These are phyloP conservation scores for Magallana angulata DNA, from an alignment of 1,140 invertebrate genomes.

Conservation along the genomic window DNA sequence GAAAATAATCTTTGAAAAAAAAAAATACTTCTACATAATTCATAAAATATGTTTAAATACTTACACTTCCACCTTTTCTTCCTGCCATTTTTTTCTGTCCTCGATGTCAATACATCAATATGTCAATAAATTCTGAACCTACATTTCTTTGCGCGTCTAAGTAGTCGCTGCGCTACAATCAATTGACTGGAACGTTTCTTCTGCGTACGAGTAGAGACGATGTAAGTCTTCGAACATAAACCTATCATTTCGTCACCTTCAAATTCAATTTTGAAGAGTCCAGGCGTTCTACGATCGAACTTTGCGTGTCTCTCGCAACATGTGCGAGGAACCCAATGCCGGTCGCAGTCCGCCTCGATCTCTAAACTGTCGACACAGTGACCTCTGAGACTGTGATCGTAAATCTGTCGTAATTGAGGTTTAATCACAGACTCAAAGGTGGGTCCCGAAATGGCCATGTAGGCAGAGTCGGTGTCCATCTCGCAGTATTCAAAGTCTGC, in stretches of 20 bases:
- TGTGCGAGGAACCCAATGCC: slow-evolving; percentile 41
- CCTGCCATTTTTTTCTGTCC: too few species aligned
- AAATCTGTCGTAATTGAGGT: slow-evolving; percentile 55
- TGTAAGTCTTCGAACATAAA: slow-evolving; percentile 35
- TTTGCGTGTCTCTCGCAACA: slow-evolving; percentile 40
- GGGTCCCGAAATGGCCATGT: slow-evolving; percentile 37
- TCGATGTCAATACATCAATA: too few species aligned
- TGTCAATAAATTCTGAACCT: too few species aligned
- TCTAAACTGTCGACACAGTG: neutral
- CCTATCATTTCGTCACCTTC: slow-evolving; percentile 36
- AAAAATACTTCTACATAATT: too few species aligned
- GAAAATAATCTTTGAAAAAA: neutral
- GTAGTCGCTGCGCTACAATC: neutral
- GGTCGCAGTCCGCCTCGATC: neutral
- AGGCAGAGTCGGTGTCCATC: slow-evolving; percentile 49
- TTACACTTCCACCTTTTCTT: too few species aligned
- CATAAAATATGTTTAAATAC: too few species aligned
- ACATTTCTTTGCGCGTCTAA: too few species aligned
- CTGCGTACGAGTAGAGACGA: neutral
- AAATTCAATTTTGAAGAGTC: slow-evolving; percentile 41
- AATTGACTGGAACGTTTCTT: neutral
- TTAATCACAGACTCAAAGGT: slow-evolving; percentile 7
- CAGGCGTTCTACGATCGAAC: slow-evolving; percentile 35
- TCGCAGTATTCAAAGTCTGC: too few species aligned
- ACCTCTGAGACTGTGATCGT: slow-evolving; percentile 58